Base-by-base conservation (phyloP, 2,113 vertebrate species). In the Hiodon alosoides region DNA sequence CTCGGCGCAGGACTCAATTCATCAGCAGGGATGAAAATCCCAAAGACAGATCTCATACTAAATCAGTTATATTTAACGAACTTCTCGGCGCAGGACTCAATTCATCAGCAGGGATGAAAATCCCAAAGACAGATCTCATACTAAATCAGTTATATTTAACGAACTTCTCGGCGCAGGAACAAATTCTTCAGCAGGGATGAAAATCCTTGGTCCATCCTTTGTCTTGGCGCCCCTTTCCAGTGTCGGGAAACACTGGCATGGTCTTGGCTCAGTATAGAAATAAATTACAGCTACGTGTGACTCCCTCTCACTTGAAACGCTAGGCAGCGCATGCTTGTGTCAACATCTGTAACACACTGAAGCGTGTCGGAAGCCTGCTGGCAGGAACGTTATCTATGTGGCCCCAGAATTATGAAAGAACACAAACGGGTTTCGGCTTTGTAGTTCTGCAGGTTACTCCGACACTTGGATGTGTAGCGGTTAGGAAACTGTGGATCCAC, bases 341-440 rank as follows among this genome's bases (percentile, higher is more conserved):
- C 69, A 31, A 54, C 31, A 54, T 59, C 54, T 60, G 48, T 71
- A 71, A 71, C 69, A 71, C 69, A 71, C 17, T 48, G 54, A 31
- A 59, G 69, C 16, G 53, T 71, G 55, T 59, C 69, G 46, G 69
- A 71, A 52, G 67, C 7, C 31, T 9, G 57, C 55, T 71, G 69
- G 69, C 69, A 71, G 69, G 69, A 71, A 71, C 69, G 59, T 71
- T 59, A 71, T 71, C 48, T 59, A 31, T 14, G 17, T 11, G 69
- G 54, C 69, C 69, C 55, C 13, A 13, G 58, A 54, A 59, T 71
- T 71, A 71, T 71, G 69, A 71, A 71, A 59, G 69, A 71, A 71
- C 69, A 71, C 53, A 55, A 71, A 71, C 58, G 69, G 59, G 55
- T 71, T 71, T 71, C 55, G 47, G 51, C 69, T 71, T 59, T 59